Evolutionary conservation across 2,888 invertebrate genomes (phyloP).

Genomic region (Bombylius major): DNA sequence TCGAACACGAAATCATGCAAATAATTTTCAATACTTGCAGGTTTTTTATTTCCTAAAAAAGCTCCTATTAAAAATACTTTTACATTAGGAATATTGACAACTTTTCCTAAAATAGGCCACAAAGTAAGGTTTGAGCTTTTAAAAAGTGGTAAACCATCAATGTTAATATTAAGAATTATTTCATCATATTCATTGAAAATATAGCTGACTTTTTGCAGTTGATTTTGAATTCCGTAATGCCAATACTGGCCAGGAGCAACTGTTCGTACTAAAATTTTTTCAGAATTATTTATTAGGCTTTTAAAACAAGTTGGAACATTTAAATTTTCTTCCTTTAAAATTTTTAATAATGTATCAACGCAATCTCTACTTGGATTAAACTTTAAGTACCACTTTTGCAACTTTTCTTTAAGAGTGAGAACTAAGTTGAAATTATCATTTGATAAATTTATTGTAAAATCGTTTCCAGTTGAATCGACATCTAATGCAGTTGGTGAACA

Average conservation of each 20-base stretch:
- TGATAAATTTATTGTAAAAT: too few species aligned
- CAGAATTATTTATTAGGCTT: too few species aligned
- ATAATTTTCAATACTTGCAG: neutral
- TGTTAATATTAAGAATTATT: conserved; percentile 9
- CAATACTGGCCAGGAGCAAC: conserved; percentile 10
- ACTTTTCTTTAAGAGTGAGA: too few species aligned
- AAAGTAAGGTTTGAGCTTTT: conserved; percentile 11
- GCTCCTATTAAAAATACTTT: conserved; percentile 6
- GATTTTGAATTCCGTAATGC: conserved; percentile 11
- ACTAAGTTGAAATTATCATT: too few species aligned
- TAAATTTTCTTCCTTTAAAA: too few species aligned
- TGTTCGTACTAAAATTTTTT: neutral
- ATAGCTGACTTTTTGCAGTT: conserved; percentile 6
- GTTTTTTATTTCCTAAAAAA: conserved; percentile 8
- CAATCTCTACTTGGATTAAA: too few species aligned
- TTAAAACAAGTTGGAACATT: too few species aligned
- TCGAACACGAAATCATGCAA: conserved; percentile 6
- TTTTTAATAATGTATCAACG: too few species aligned
- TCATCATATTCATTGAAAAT: conserved; percentile 8
- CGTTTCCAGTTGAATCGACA: too few species aligned
- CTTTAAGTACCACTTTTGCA: too few species aligned
- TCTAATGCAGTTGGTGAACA: too few species aligned
- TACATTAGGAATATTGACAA: conserved; percentile 9
- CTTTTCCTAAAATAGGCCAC: conserved; percentile 11
- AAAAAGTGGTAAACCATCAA: conserved; percentile 12